A percentile compares a stretch with the other conserved stretches of the same genome.
phyloP scores from a whole-genome alignment of 2,888 invertebrate genomes.

The Pyrrhosoma nymphula region DNA sequence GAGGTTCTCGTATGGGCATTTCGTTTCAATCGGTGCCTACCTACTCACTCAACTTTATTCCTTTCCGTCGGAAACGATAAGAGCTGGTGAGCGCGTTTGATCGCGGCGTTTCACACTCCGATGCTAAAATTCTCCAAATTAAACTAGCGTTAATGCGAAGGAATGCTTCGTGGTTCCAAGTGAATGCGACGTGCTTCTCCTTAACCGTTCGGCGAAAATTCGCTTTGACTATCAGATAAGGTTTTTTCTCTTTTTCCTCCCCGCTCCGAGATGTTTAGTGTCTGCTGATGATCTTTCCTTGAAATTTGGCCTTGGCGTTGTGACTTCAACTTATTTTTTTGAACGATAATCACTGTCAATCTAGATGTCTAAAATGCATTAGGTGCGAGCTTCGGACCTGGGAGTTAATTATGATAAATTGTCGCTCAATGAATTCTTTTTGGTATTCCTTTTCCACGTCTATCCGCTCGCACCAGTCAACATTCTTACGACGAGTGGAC shows the following conservation, averaged over 20 bases:
- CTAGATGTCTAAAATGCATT: too few species aligned
- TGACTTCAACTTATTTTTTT: too few species aligned
- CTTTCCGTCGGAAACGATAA: neutral
- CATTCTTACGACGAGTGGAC: too few species aligned
- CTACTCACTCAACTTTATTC: neutral
- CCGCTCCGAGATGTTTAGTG: neutral
- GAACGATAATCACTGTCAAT: too few species aligned
- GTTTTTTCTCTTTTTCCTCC: neutral
- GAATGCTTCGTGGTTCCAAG: neutral
- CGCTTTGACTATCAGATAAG: neutral
- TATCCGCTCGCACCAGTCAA: too few species aligned
- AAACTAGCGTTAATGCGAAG: neutral
- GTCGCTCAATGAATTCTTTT: too few species aligned
- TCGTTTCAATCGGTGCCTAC: neutral
- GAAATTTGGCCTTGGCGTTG: neutral
- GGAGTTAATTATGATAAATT: too few species aligned
- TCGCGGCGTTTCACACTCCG: conserved; percentile 1
- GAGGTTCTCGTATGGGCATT: neutral
- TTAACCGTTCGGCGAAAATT: neutral
- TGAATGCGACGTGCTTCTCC: neutral
- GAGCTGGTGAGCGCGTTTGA: neutral
- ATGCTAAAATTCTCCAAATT: neutral
- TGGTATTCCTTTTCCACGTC: too few species aligned
- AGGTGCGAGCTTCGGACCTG: too few species aligned
- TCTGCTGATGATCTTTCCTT: neutral